Evolutionary conservation across 2,888 invertebrate genomes (phyloP).

Genomic region (Rotaria macrura): DNA sequence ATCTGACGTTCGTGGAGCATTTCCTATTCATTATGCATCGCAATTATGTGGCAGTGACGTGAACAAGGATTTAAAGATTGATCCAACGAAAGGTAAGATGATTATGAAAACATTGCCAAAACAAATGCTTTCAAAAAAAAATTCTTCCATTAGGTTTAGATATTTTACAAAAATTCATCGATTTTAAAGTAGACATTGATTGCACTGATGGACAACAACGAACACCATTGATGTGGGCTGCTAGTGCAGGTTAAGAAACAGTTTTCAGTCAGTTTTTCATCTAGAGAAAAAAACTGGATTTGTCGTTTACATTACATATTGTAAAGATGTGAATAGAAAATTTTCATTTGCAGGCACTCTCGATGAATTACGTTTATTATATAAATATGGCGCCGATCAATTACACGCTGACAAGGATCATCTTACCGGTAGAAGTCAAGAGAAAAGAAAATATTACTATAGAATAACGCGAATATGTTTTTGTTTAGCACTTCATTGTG

Average conservation of each 20-base stretch:
- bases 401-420: slow-evolving; percentile 80
- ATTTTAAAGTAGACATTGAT: slow-evolving; percentile 65
- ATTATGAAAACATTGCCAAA: too few species aligned
- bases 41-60: slow-evolving; percentile 67
- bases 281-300: neutral
- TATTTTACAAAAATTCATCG: slow-evolving; percentile 67
- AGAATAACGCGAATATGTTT: neutral
- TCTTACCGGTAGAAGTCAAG: slow-evolving; percentile 57
- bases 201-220: slow-evolving; percentile 81
- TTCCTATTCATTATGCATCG: slow-evolving; percentile 88
- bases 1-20: slow-evolving; percentile 83
- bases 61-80: neutral
- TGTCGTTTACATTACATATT: neutral
- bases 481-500: slow-evolving; percentile 75
- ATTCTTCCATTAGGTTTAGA: slow-evolving; percentile 56
- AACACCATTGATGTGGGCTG: slow-evolving; percentile 90
- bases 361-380: slow-evolving; percentile 74
- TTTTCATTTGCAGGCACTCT: slow-evolving; percentile 59
- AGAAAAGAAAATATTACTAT: neutral
- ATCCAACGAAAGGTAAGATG: slow-evolving; percentile 10
- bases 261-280: neutral
- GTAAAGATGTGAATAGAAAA: too few species aligned
- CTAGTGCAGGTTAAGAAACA: slow-evolving; percentile 64
- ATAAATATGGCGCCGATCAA: slow-evolving; percentile 74
- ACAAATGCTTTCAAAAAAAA: too few species aligned